Conservation (phyloP, 1,140 invertebrate species). For the Platyscapa corneri region DNA sequence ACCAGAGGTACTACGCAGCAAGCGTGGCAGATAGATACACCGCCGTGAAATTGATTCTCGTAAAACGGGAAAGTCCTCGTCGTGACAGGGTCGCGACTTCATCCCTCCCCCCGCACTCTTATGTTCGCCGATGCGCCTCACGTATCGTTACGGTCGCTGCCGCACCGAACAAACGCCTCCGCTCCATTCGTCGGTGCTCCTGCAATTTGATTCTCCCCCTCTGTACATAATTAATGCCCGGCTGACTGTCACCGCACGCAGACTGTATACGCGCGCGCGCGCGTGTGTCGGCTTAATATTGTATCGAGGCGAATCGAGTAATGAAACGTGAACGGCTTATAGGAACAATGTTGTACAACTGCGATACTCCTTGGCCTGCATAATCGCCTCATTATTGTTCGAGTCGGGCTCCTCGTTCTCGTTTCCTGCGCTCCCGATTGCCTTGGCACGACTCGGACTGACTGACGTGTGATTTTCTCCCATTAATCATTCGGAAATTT, state of each 20-base stretch:
- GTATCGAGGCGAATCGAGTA: background rate
- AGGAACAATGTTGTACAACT: constrained; percentile 7
- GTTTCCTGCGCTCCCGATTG: background rate
- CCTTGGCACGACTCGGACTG: background rate
- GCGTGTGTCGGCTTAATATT: background rate
- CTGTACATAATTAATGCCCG: constrained; percentile 33
- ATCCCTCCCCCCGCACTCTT: background rate
- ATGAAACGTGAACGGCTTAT: constrained; percentile 5
- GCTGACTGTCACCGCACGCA: too few species aligned
- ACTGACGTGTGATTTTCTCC: background rate
- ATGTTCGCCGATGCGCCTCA: constrained; percentile 21
- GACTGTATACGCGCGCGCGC: too few species aligned
- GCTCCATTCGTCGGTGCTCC: constrained; percentile 11
- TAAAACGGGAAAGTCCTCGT: constrained; percentile 41
- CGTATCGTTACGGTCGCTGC: constrained; percentile 28
- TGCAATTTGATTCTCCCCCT: constrained; percentile 25
- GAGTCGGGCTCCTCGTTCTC: background rate
- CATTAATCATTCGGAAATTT: background rate
- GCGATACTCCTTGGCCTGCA: background rate
- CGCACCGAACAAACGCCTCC: constrained; percentile 35
- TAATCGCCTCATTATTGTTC: background rate
- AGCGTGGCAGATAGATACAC: constrained; percentile 36
- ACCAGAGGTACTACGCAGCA: background rate
- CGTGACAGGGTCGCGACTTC: background rate
- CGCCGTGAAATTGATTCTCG: constrained; percentile 56